Conservation (phyloP, 2,113 vertebrate genomes). For the Carassius gibelio region DNA sequence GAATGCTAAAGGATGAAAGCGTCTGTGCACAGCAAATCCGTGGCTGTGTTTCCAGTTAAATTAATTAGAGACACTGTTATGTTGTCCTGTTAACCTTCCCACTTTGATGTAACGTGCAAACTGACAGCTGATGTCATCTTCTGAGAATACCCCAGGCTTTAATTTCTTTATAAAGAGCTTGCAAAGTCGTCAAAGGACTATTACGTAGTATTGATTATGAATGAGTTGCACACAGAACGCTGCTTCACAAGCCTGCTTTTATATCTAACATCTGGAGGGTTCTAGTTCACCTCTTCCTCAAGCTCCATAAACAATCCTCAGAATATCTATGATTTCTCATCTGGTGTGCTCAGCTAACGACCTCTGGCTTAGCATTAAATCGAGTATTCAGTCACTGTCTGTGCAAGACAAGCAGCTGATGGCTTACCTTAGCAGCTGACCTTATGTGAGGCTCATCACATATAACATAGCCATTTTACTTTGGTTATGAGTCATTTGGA, state of each 20-base stretch:
- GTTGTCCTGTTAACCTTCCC: slow-evolving; percentile 32
- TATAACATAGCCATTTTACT: slow-evolving; percentile 54
- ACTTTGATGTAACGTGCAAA: slow-evolving; percentile 22
- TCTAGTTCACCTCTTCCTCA: slow-evolving; percentile 61
- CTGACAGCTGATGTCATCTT: slow-evolving; percentile 41
- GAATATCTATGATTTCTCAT: slow-evolving; percentile 53
- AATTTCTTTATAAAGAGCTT: neutral
- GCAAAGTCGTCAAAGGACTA: slow-evolving; percentile 13
- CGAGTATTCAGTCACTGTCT: slow-evolving; percentile 44
- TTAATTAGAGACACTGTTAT: slow-evolving; percentile 33
- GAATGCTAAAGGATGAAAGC: slow-evolving; percentile 40
- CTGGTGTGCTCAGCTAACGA: slow-evolving; percentile 52
- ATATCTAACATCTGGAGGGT: slow-evolving; percentile 57
- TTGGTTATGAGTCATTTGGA: neutral
- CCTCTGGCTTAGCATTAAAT: slow-evolving; percentile 54
- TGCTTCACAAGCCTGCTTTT: slow-evolving; percentile 33
- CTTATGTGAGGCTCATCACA: slow-evolving; percentile 57
- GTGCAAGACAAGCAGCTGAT: slow-evolving; percentile 11
- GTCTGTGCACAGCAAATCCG: slow-evolving; percentile 14
- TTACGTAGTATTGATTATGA: slow-evolving; percentile 43
- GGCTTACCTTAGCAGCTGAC: slow-evolving; percentile 42
- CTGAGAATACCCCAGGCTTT: slow-evolving; percentile 21
- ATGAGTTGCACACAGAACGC: neutral
- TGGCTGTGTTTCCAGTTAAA: slow-evolving; percentile 21
- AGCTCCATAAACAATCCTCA: slow-evolving; percentile 39